Evolutionary conservation across 1,140 invertebrate species (phyloP), one percentile per base, ranked within the genome.

Genomic region (Nixonia krombeini): DNA sequence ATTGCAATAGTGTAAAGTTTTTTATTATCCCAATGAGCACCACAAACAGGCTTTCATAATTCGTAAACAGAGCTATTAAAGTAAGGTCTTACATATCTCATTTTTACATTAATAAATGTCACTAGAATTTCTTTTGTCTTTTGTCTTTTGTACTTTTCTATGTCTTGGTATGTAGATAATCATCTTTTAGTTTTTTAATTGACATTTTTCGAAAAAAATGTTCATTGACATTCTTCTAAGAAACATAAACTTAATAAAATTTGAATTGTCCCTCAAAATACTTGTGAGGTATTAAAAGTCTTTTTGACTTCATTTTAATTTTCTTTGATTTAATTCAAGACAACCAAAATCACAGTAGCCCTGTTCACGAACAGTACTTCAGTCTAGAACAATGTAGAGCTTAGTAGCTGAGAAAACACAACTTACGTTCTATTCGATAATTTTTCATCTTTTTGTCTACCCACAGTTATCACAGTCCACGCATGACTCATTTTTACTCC

Each of bases 381-480:
- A 50, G 35, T 64, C 21, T 40, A 52, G 33, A 47, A 18, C 49
- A 63, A 49, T 16, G 26, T 21, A 52, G 52, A 57, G 7, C 28
- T 50, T 23, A 44, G 17, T 46, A 53, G 15, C 33, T 2, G 23
- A 57, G n/a, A 51, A 56, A 58, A 50, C 35, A 50, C 40, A 21
- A 15, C 55, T 46, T 57, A 46, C 41, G 16, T 46, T 26, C 50
- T 63, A 64, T 26, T 41, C 44, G 55, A 61, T 70, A 61, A 64
- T 25, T 38, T 64, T 57, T 61, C 47, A 58, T 23, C 40, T 45
- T 56, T 68, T 67, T 68, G 42, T 74, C 74, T 78, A 81, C 72
- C 74, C 79, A 79, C 74, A 63, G 80, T 79, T 83, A 83, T 83
- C 81, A 83, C 81, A 83, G 81, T 81, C 80, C 81, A 83, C 81